A percentile compares a stretch with the other conserved stretches of the same genome.
phyloP scores from a whole-genome alignment of 2,113 vertebrate species.

The Centropus bengalensis region DNA sequence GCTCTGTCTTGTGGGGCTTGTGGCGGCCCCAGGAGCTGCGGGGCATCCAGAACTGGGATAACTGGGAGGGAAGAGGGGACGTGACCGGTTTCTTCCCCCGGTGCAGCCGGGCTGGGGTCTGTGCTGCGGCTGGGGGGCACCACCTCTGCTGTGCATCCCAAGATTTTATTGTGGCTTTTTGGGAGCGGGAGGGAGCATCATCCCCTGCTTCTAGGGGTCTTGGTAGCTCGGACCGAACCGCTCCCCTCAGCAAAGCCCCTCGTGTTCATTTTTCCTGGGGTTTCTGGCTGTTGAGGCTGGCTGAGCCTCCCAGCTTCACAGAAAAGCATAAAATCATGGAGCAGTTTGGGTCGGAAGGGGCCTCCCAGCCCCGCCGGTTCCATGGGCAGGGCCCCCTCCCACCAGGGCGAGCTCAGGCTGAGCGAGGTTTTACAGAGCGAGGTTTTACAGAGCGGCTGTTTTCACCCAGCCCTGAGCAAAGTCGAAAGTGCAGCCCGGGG shows the following conservation, averaged over 20 bases:
- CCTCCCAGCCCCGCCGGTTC: no score
- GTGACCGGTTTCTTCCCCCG: neutral
- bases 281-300: neutral
- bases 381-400: no score
- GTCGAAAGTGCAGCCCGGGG: neutral
- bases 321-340: fast-evolving
- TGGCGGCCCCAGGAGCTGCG: neutral
- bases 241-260: fast-evolving
- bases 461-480: neutral
- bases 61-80: fast-evolving
- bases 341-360: no score
- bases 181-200: neutral
- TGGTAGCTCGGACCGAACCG: fast-evolving
- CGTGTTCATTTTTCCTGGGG: neutral
- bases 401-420: no score
- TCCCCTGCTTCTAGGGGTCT: neutral
- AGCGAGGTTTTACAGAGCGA: fast-evolving
- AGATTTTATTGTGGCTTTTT: fast-evolving
- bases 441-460: fast-evolving
- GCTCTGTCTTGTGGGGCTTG: neutral
- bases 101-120: neutral
- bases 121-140: neutral
- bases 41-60: fast-evolving
- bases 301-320: fast-evolving
- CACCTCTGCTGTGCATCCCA: neutral